Percentiles rank a stretch among this genome's conserved stretches.
Evolutionary conservation across 1,140 invertebrate species (phyloP).

Genomic region (Camponotus floridanus): DNA sequence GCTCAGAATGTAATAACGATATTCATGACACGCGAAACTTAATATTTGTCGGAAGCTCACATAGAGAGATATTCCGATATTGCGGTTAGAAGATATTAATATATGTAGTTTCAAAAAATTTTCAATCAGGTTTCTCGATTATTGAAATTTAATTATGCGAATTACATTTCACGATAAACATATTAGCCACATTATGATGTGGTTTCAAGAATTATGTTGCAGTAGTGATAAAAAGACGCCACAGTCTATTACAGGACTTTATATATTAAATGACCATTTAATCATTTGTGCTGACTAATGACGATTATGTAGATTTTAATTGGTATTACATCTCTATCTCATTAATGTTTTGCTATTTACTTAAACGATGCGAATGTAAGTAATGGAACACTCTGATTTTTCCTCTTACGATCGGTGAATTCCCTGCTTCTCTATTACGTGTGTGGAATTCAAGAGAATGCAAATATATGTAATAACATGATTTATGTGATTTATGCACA

Average conservation of each 20-base stretch:
- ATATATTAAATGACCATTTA: background rate
- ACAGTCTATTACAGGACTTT: too few relatives aligned
- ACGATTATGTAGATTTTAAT: background rate
- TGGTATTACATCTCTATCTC: background rate
- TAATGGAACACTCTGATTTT: slow-evolving; percentile 36
- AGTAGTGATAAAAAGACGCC: background rate
- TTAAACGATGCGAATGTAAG: background rate
- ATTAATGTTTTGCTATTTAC: background rate
- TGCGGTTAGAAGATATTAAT: background rate
- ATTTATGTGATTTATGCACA: background rate
- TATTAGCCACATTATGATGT: background rate
- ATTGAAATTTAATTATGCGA: background rate
- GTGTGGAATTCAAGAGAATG: slow-evolving; percentile 10
- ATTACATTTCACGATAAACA: background rate
- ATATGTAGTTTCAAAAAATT: background rate
- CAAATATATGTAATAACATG: background rate
- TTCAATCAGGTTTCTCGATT: background rate
- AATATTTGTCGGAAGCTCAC: slow-evolving; percentile 25
- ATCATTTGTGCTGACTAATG: background rate
- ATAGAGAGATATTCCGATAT: background rate
- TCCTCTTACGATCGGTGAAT: slow-evolving; percentile 58
- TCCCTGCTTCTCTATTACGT: slow-evolving; percentile 51
- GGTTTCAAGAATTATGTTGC: slow-evolving; percentile 5
- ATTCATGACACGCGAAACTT: slow-evolving; percentile 52
- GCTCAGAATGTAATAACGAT: slow-evolving; percentile 25